Conservation (phyloP, 2,797 vertebrate species). For the Dryobates pubescens region DNA sequence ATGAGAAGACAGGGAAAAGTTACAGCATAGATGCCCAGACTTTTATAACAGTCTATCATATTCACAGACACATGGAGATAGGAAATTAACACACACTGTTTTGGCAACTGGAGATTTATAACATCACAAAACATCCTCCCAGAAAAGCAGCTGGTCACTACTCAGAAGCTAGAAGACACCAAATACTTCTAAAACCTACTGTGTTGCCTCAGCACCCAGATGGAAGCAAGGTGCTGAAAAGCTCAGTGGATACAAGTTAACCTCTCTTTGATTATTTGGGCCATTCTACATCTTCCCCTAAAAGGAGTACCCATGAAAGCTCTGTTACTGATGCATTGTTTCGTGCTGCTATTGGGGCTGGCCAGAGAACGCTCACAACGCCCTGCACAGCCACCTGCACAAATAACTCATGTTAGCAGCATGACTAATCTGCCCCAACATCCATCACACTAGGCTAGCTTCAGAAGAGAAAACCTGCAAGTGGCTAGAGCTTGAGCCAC, state of each 20-base stretch:
- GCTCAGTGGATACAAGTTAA: neutral
- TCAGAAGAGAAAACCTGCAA: slow-evolving; percentile 60
- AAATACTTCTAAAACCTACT: neutral
- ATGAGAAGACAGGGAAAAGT: slow-evolving; percentile 61
- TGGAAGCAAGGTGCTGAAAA: neutral
- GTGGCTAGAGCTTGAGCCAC: slow-evolving; percentile 47
- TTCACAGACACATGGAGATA: slow-evolving; percentile 7
- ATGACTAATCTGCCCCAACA: slow-evolving; percentile 69
- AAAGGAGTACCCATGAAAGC: neutral
- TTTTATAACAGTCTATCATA: slow-evolving; percentile 2
- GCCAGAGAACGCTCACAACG: neutral
- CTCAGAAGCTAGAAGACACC: slow-evolving; percentile 30
- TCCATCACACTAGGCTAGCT: slow-evolving; percentile 42
- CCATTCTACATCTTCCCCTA: neutral
- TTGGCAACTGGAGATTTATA: slow-evolving; percentile 39
- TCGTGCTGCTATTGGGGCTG: neutral
- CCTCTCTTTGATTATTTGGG: neutral
- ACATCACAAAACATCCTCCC: slow-evolving; percentile 23
- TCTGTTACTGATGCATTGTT: slow-evolving; percentile 40
- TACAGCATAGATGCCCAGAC: slow-evolving; percentile 1
- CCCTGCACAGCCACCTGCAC: slow-evolving; percentile 62
- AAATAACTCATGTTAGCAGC: slow-evolving; percentile 72
- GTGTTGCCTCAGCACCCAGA: neutral
- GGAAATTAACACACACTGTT: slow-evolving; percentile 43
- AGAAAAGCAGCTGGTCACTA: slow-evolving; percentile 30